Evolutionary conservation across 2,888 invertebrate genomes (phyloP), one percentile per base, ranked within the genome.

Genomic region (Caenorhabditis plicata): DNA sequence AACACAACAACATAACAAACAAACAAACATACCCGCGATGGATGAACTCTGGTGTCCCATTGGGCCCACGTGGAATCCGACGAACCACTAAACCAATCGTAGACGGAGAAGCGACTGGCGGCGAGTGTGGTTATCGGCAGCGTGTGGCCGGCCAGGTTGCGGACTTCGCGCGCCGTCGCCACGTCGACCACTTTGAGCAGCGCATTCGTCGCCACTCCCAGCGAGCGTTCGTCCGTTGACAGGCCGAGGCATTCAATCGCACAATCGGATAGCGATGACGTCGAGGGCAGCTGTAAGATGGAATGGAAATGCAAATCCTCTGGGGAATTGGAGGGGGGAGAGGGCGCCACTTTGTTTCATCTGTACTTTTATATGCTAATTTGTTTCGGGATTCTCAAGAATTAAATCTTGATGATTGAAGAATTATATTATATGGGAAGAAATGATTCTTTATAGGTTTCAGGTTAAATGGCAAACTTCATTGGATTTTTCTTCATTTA

Each of bases 1-100:
- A 29, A 11, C 11, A 29, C 8, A 11, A 29, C 9, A 11, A 11
- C 29, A 8, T 29, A 29, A 11, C 11, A 8, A 11, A 17, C 8
- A n/a, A 8, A 9, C 17, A 8, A 9, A 7, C 9, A 8, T 19
- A 58, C 48, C 26, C 50, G 53, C 2, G 60, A 60, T 15, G 38
- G 60, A 31, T 54, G 46, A 53, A 60, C 54, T 26, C 60, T 26
- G 1, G 53, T 54, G 36, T 60, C 60, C 60, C 60, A 60, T 36
- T 60, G 60, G 5, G 50, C 39, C 60, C 60, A 60, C 15, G 31
- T 32, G 5, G 44, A 45, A 19, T 60, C 60, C 15, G 54, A 54
- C 1, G 42, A 46, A 5, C 60, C 60, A 15, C 43, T 13, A 7
- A 43, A 31, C 43, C 60, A 60, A 17, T 54, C 35, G 36, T 60